Conservation (phyloP, 2,113 vertebrate species). For the Macroglossus sobrinus region DNA sequence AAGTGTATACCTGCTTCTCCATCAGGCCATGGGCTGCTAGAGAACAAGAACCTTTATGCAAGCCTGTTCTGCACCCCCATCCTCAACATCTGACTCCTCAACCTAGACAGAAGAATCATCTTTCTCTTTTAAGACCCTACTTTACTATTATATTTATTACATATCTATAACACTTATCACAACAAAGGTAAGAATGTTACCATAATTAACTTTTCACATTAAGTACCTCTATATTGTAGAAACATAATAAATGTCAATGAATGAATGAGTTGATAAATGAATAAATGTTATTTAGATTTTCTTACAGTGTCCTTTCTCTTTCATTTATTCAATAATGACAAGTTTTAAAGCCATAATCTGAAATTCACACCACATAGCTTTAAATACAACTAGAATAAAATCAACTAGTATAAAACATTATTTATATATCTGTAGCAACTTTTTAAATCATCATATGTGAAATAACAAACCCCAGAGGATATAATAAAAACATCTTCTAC, state of each 20-base stretch:
- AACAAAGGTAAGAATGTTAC: not conserved
- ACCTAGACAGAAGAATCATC: not conserved
- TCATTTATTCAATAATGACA: not conserved
- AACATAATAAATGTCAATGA: not conserved
- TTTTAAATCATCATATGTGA: conserved; percentile 8
- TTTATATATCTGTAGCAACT: not conserved
- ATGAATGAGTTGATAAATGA: not conserved
- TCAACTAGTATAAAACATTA: not conserved
- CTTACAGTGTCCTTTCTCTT: not conserved
- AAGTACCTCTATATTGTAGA: not conserved
- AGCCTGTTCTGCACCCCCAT: not conserved
- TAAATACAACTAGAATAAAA: not conserved
- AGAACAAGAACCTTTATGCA: not conserved
- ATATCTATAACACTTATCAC: not conserved
- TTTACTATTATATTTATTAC: not conserved
- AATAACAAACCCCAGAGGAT: not conserved
- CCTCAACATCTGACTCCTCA: not conserved
- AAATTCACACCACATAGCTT: not conserved
- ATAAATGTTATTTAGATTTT: not conserved
- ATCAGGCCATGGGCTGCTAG: not conserved
- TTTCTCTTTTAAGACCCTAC: not conserved
- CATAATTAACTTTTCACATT: not conserved
- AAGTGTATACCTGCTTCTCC: not conserved
- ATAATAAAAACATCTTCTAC: not conserved
- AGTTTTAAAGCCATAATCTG: not conserved